phyloP scores from a whole-genome alignment of 2,113 vertebrate genomes.

The Crotalus viridis region DNA sequence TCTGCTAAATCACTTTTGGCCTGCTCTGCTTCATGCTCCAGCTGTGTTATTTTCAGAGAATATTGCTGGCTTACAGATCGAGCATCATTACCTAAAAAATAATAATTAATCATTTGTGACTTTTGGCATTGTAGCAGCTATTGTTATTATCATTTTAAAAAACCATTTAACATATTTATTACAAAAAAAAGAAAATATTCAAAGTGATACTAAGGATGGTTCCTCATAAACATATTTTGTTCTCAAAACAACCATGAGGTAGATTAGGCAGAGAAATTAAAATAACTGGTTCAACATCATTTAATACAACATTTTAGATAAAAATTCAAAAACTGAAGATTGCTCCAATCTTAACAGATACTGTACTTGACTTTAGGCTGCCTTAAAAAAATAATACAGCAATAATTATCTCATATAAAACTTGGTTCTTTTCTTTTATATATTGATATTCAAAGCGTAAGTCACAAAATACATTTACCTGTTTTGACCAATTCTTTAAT shows the following conservation, averaged over 20 bases:
- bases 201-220: background rate
- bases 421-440: background rate
- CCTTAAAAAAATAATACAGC: background rate
- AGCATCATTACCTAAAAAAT: conserved; percentile 74
- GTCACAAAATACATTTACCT: conserved; percentile 66
- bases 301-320: background rate
- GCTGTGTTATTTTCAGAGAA: conserved; percentile 71
- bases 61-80: conserved; percentile 74
- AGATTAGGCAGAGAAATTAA: background rate
- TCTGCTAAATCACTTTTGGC: conserved; percentile 71
- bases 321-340: background rate
- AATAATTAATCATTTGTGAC: conserved; percentile 7
- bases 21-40: conserved; percentile 73
- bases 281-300: background rate
- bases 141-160: background rate
- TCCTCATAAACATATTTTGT: background rate
- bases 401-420: background rate
- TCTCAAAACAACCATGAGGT: background rate
- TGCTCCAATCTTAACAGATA: background rate
- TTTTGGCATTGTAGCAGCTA: background rate
- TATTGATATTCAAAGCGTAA: background rate
- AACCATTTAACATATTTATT: background rate
- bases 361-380: background rate
- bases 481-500: conserved; percentile 86
- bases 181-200: background rate